phyloP scores from a whole-genome alignment of 64 coral and sea anemone species.

The Astreopora myriophthalma region DNA sequence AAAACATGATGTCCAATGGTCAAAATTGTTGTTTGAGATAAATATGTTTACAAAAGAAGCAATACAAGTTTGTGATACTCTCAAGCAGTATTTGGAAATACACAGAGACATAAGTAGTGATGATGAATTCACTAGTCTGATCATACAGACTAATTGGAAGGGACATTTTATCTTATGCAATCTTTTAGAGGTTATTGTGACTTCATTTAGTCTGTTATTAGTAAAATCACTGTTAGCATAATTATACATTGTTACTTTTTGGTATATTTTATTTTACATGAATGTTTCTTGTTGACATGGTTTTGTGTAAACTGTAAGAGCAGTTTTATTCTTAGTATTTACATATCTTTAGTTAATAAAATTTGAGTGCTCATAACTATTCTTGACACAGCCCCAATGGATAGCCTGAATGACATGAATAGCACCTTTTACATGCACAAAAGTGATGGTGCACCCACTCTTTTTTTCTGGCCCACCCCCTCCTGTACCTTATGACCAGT shows the following conservation, averaged over 20 bases:
- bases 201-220: no score
- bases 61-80: slow-evolving; percentile 59
- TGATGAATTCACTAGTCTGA: background rate
- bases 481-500: background rate
- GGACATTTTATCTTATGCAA: no score
- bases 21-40: slow-evolving; percentile 45
- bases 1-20: slow-evolving; percentile 56
- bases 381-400: background rate
- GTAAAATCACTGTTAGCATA: background rate
- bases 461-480: no score
- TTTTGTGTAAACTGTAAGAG: background rate
- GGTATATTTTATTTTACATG: background rate
- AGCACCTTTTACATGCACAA: background rate
- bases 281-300: background rate
- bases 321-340: background rate
- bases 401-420: background rate
- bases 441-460: background rate
- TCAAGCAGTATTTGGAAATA: slow-evolving; percentile 51
- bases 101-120: slow-evolving; percentile 40
- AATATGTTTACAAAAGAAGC: slow-evolving; percentile 63
- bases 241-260: no score
- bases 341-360: background rate
- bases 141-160: no score
- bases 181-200: no score
- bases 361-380: background rate